Conservation (phyloP, 2,113 vertebrate genomes). For the Progne subis region DNA sequence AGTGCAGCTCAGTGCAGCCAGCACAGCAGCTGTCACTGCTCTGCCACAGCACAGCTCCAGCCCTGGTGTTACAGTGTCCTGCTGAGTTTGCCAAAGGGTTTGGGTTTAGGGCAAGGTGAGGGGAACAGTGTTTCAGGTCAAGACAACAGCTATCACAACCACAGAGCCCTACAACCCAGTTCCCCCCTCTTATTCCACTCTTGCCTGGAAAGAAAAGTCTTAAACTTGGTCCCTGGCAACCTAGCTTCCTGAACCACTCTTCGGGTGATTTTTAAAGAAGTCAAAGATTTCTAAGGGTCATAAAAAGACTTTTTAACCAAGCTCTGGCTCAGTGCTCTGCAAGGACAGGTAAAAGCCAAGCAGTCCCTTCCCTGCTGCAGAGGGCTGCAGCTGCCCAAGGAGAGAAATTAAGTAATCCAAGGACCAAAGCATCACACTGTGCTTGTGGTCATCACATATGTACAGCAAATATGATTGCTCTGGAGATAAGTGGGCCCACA, state of each 20-base stretch:
- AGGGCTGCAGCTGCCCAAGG: neutral
- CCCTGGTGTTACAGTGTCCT: neutral
- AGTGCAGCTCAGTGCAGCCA: neutral
- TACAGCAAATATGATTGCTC: neutral
- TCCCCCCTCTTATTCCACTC: neutral
- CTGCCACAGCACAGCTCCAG: neutral
- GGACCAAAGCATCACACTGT: fast-evolving
- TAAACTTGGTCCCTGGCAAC: fast-evolving
- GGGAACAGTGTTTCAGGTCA: neutral
- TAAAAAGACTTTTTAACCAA: neutral
- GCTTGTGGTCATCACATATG: neutral
- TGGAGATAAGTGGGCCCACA: neutral
- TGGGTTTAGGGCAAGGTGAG: neutral
- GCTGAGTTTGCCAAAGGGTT: neutral
- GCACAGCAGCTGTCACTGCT: neutral
- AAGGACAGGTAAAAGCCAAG: neutral
- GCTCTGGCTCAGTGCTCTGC: neutral
- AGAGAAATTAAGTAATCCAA: neutral
- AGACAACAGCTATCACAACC: neutral
- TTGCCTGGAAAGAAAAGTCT: neutral
- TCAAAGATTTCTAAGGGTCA: neutral
- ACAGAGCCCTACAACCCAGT: no score
- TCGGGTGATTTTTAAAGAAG: neutral
- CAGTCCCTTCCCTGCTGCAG: neutral
- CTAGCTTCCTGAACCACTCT: neutral